Evolutionary conservation across 2,888 invertebrate genomes (phyloP).

Genomic region (Julus scandinavius): DNA sequence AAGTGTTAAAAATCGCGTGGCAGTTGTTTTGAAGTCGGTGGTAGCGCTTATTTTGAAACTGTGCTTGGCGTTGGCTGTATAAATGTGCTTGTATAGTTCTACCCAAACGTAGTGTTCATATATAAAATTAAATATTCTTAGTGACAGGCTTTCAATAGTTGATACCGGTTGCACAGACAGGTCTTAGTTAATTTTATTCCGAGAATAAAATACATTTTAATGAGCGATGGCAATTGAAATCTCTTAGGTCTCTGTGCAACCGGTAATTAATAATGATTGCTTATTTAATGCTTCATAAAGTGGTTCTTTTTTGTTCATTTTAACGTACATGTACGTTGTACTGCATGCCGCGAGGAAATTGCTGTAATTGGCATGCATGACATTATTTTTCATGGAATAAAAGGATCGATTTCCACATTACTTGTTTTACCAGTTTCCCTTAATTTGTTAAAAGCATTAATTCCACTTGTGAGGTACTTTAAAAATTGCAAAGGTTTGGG

Average conservation of each 20-base stretch:
- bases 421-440: neutral
- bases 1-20: neutral
- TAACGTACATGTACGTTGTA: neutral
- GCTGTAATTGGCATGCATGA: neutral
- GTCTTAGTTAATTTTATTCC: neutral
- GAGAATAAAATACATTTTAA: neutral
- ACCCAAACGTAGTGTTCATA: too few species aligned
- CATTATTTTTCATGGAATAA: neutral
- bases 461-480: neutral
- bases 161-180: neutral
- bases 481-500: neutral
- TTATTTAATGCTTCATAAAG: neutral
- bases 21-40: neutral
- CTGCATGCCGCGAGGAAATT: neutral
- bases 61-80: neutral
- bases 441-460: slow-evolving; percentile 4
- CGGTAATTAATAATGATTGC: neutral
- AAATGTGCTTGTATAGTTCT: neutral
- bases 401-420: neutral
- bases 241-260: neutral
- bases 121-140: too few species aligned
- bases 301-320: neutral
- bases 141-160: neutral
- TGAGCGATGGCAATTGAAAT: neutral
- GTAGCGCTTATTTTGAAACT: neutral